A percentile compares a stretch with the other conserved stretches of the same genome.
Evolutionary conservation across 2,888 invertebrate genomes (phyloP).

Genomic region (Chymomyza procnemis): DNA sequence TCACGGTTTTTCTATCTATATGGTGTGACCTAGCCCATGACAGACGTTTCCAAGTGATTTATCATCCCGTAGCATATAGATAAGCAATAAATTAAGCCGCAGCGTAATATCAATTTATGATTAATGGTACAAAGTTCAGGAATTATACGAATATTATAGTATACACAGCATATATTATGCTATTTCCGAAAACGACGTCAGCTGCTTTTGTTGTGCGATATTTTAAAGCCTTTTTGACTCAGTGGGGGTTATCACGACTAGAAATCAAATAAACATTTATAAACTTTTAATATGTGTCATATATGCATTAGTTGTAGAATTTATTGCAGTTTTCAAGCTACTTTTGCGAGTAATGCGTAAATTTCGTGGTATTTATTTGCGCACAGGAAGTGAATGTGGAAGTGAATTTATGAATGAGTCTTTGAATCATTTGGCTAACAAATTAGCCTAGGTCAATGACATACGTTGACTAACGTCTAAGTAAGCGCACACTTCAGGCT

Average conservation of each 20-base stretch:
- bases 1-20: slow-evolving; percentile 2
- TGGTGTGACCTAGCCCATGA: slow-evolving; percentile 5
- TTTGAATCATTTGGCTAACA: neutral
- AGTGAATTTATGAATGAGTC: slow-evolving; percentile 43
- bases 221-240: neutral
- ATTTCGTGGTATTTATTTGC: slow-evolving; percentile 13
- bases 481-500: neutral
- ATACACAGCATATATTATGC: slow-evolving; percentile 5
- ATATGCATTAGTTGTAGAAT: slow-evolving; percentile 27
- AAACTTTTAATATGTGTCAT: slow-evolving; percentile 1
- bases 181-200: neutral
- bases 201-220: neutral
- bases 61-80: slow-evolving; percentile 12
- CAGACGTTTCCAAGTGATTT: slow-evolving; percentile 31
- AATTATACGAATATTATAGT: neutral
- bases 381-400: slow-evolving; percentile 35
- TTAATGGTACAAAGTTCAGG: slow-evolving; percentile 62
- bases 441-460: neutral
- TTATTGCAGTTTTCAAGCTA: slow-evolving; percentile 40
- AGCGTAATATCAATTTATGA: slow-evolving; percentile 34
- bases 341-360: slow-evolving; percentile 7
- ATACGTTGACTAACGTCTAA: neutral
- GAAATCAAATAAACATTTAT: slow-evolving; percentile 7
- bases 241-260: neutral
- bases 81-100: neutral